Evolutionary conservation across 2,113 vertebrate genomes (phyloP).

Genomic region (Oreocharis arfaki): DNA sequence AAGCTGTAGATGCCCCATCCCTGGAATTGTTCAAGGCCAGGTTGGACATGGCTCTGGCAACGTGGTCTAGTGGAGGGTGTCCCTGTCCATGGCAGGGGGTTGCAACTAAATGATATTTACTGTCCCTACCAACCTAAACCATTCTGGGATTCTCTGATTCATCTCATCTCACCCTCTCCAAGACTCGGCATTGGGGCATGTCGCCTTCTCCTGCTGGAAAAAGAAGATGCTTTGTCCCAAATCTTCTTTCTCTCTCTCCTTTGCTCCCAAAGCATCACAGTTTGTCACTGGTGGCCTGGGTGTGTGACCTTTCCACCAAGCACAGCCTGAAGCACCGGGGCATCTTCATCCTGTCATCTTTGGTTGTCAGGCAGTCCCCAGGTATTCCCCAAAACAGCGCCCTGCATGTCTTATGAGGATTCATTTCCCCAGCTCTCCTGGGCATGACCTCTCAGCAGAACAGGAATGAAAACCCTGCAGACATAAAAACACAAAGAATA

Average conservation of each 20-base stretch:
- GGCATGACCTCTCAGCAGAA: neutral
- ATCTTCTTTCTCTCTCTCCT: neutral
- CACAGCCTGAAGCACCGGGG: neutral
- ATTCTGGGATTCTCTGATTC: neutral
- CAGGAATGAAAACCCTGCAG: neutral
- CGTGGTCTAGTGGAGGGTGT: neutral
- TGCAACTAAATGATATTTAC: neutral
- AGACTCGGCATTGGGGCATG: accelerated
- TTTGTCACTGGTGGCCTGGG: accelerated
- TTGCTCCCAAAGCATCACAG: neutral
- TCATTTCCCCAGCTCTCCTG: neutral
- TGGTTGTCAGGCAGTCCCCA: neutral
- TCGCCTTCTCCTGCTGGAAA: neutral
- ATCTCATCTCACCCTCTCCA: neutral
- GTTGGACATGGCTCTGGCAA: neutral
- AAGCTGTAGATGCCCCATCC: neutral
- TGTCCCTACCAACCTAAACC: neutral
- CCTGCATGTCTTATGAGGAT: neutral
- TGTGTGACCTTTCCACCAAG: neutral
- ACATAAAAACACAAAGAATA: neutral
- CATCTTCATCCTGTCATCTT: neutral
- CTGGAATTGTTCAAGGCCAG: neutral
- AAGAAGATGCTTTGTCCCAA: neutral
- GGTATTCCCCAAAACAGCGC: neutral
- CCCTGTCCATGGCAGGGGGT: neutral